Percentiles rank a stretch among this genome's conserved stretches.
Conservation (phyloP, 1,140 invertebrate species). For the Drosophila leontia region DNA sequence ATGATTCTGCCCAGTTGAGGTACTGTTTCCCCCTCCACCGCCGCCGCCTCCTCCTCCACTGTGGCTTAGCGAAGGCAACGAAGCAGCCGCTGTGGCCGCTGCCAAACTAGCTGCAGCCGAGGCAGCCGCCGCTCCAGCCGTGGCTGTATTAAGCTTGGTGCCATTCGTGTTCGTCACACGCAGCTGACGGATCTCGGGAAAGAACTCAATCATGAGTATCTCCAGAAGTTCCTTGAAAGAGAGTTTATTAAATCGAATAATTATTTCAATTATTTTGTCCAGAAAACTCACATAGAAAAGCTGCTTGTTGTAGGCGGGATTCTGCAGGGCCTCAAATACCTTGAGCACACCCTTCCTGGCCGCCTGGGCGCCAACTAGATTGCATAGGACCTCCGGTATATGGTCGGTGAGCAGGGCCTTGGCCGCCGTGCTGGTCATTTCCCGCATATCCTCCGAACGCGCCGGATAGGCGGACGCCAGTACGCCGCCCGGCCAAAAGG, state of each 20-base stretch:
- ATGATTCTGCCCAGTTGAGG: conserved; percentile 8
- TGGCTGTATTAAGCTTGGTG: conserved; percentile 66
- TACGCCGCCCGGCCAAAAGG: conserved; percentile 94
- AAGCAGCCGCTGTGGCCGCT: conserved; percentile 62
- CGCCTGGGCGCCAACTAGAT: conserved; percentile 93
- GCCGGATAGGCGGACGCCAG: conserved; percentile 86
- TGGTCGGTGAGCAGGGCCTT: conserved; percentile 88
- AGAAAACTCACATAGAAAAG: conserved; percentile 93
- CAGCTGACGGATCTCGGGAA: conserved; percentile 88
- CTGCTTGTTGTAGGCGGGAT: conserved; percentile 95
- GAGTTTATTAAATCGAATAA: neutral
- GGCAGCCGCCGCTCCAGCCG: conserved; percentile 65
- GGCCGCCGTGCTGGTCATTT: conserved; percentile 85
- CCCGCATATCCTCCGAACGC: conserved; percentile 90
- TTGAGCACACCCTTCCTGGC: conserved; percentile 93
- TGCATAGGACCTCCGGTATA: conserved; percentile 92
- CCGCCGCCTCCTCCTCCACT: neutral
- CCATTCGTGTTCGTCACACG: conserved; percentile 62
- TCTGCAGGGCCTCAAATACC: conserved; percentile 94
- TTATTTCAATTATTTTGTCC: no score
- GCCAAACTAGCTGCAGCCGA: conserved; percentile 54
- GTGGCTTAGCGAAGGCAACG: conserved; percentile 53
- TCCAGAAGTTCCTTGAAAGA: conserved; percentile 90
- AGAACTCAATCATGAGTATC: conserved; percentile 90
- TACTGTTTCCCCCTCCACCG: conserved; percentile 27